Evolutionary conservation across 2,888 invertebrate species (phyloP).

Genomic region (Netelia virgata): DNA sequence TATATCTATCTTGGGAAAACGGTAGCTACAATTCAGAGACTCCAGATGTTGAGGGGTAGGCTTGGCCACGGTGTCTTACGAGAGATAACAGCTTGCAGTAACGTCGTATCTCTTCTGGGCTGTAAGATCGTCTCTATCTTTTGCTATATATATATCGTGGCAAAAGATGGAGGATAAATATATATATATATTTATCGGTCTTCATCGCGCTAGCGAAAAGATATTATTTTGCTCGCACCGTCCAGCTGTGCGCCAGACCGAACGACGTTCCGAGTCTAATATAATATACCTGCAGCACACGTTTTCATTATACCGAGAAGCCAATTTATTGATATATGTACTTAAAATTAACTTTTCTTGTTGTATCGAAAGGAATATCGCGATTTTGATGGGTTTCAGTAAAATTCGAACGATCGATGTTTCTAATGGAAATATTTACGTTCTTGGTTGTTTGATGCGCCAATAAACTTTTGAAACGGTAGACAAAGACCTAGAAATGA

Average conservation of each 20-base stretch:
- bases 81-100: constrained; percentile 1
- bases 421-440: too few relatives aligned
- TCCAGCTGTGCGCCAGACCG: constrained; percentile 40
- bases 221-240: constrained; percentile 38
- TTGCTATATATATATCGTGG: too few relatives aligned
- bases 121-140: constrained; percentile 1
- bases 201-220: constrained; percentile 3
- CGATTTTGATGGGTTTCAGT: too few relatives aligned
- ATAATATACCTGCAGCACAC: constrained; percentile 15
- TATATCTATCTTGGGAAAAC: constrained; percentile 48
- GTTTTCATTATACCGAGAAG: not conserved
- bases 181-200: constrained; percentile 19
- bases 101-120: constrained; percentile 2
- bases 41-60: constrained; percentile 56
- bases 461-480: too few relatives aligned
- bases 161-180: too few relatives aligned
- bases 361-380: too few relatives aligned
- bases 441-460: too few relatives aligned
- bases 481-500: too few relatives aligned
- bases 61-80: constrained; percentile 17
- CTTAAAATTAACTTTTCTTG: not conserved
- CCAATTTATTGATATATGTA: constrained; percentile 40
- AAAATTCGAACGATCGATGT: too few relatives aligned
- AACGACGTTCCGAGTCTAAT: constrained; percentile 2
- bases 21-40: constrained; percentile 48